Percentiles rank a stretch among this genome's conserved stretches.
These are phyloP conservation scores for Ochropacha duplaris DNA, from an alignment of 2,888 invertebrate genomes.

Conservation along the genomic window DNA sequence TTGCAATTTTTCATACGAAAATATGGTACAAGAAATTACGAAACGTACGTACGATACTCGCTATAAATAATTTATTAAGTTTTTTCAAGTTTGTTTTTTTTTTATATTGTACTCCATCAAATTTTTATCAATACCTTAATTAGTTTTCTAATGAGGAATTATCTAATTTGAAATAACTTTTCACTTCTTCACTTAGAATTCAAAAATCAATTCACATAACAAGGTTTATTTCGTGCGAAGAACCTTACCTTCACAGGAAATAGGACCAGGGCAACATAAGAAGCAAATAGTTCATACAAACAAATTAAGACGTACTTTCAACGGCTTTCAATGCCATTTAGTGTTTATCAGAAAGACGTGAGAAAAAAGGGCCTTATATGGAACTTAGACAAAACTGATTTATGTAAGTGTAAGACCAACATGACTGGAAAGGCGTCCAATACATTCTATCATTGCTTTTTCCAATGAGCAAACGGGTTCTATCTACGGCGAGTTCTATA, in stretches of 20 bases:
- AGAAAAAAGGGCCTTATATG: slow-evolving; percentile 26
- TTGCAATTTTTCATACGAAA: not conserved
- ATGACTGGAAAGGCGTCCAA: slow-evolving; percentile 14
- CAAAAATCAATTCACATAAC: not conserved
- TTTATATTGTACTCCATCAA: no score
- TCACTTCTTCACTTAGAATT: no score
- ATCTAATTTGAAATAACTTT: no score
- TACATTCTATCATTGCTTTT: slow-evolving; percentile 24
- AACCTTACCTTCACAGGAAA: not conserved
- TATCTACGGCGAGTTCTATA: slow-evolving; percentile 12
- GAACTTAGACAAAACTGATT: slow-evolving; percentile 1
- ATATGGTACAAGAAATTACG: not conserved
- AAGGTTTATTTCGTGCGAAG: not conserved
- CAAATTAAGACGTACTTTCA: not conserved
- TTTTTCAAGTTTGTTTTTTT: no score
- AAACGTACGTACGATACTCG: no score
- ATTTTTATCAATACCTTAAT: no score
- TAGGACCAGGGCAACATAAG: not conserved
- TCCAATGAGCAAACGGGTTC: slow-evolving; percentile 23
- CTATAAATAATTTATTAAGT: no score
- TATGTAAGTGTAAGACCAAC: slow-evolving; percentile 14
- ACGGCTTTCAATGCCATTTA: slow-evolving; percentile 1
- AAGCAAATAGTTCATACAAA: not conserved
- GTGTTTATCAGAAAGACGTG: slow-evolving; percentile 16
- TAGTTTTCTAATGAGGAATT: no score